Evolutionary conservation across 1,140 invertebrate species (phyloP).

Genomic region (Drosophila dunni): DNA sequence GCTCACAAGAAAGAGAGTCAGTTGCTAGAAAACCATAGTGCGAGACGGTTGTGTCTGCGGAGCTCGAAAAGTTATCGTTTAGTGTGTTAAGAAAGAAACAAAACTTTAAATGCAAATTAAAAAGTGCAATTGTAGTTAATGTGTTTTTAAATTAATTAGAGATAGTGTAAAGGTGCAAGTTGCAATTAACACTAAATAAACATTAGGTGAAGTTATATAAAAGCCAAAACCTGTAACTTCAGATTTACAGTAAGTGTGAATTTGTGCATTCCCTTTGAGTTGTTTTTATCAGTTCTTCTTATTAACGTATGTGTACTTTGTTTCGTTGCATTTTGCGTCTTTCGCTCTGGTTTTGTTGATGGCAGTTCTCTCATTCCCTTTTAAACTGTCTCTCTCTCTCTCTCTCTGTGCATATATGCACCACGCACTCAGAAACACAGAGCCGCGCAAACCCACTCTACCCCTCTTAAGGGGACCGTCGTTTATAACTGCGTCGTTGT

Average conservation of each 20-base stretch:
- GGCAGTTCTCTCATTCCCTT: conserved; percentile 16
- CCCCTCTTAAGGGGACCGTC: not conserved
- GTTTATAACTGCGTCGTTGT: conserved; percentile 49
- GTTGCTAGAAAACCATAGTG: conserved; percentile 22
- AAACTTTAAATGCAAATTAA: conserved; percentile 24
- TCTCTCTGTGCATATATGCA: conserved; percentile 12
- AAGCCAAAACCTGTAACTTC: conserved; percentile 53
- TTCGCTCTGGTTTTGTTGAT: conserved; percentile 49
- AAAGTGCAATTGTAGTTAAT: conserved; percentile 21
- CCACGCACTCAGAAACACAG: conserved; percentile 17
- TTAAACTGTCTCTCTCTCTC: not conserved
- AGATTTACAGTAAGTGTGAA: conserved; percentile 69
- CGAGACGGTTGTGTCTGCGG: conserved; percentile 23
- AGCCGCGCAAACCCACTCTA: not conserved
- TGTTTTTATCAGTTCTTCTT: conserved; percentile 52
- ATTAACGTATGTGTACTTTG: conserved; percentile 23
- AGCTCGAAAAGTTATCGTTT: conserved; percentile 8
- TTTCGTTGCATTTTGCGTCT: conserved; percentile 47
- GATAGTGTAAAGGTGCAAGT: not conserved
- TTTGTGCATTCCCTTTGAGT: conserved; percentile 38
- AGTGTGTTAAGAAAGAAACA: conserved; percentile 21
- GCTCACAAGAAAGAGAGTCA: not conserved
- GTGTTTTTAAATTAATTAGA: conserved; percentile 4
- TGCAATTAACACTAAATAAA: not conserved
- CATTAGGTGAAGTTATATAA: conserved; percentile 58